Evolutionary conservation across 1,140 invertebrate species (phyloP).

Genomic region (Lordiphosa stackelbergi): DNA sequence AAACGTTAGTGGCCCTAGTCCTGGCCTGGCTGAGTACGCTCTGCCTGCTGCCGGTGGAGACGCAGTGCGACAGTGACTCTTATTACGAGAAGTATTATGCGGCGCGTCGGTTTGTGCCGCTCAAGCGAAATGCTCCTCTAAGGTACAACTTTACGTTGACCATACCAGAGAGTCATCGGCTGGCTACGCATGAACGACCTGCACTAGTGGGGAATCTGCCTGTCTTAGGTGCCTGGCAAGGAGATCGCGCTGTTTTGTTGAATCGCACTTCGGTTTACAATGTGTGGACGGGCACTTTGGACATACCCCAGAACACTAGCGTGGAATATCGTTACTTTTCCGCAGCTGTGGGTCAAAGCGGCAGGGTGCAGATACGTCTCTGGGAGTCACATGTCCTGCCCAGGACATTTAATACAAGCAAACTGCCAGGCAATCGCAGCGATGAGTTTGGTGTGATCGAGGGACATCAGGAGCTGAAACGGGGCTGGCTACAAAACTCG

Average conservation of each 20-base stretch:
- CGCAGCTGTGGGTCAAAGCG: conserved; percentile 34
- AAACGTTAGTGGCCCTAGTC: conserved; percentile 32
- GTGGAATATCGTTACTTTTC: conserved; percentile 84
- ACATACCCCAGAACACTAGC: conserved; percentile 80
- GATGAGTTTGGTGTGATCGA: conserved; percentile 47
- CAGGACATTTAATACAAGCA: conserved; percentile 81
- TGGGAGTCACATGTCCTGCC: conserved; percentile 87
- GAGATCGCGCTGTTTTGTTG: conserved; percentile 44
- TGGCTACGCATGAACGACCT: conserved; percentile 40
- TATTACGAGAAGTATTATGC: conserved; percentile 74
- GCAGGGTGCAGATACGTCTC: conserved; percentile 81
- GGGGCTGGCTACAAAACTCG: conserved; percentile 58
- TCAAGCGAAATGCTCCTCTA: conserved; percentile 58
- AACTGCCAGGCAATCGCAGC: conserved; percentile 82
- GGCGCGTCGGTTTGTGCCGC: conserved; percentile 60
- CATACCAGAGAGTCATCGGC: conserved; percentile 8
- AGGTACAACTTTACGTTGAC: conserved; percentile 56
- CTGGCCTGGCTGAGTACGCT: conserved; percentile 50
- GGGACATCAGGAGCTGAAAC: conserved; percentile 28
- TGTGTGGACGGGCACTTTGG: conserved; percentile 74
- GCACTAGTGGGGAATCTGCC: conserved; percentile 60
- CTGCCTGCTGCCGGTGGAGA: conserved; percentile 54
- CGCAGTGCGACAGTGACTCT: conserved; percentile 65
- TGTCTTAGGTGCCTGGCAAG: conserved; percentile 49
- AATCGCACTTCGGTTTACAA: conserved; percentile 65